Conservation (phyloP, 2,888 invertebrate species). For the Lamproptera curius region DNA sequence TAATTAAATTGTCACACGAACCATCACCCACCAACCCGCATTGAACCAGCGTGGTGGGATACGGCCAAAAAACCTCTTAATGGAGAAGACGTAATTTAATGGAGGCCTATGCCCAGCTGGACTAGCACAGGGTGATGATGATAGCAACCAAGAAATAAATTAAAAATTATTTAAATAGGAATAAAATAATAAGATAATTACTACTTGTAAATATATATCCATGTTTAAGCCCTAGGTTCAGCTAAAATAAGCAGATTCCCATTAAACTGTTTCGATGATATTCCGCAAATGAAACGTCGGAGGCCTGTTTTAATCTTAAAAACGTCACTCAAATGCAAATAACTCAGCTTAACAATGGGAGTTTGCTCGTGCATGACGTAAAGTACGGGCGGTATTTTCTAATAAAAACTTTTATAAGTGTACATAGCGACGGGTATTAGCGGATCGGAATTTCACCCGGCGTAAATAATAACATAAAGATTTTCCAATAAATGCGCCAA, state of each 20-base stretch:
- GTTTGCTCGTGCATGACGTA: slow-evolving; percentile 39
- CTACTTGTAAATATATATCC: too few species aligned
- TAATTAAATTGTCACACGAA: too few species aligned
- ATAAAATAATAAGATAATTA: too few species aligned
- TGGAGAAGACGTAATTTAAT: too few species aligned
- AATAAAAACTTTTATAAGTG: slow-evolving; percentile 66
- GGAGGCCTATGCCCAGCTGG: too few species aligned
- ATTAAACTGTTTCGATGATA: not conserved
- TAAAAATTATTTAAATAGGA: too few species aligned
- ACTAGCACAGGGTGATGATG: too few species aligned
- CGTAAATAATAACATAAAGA: slow-evolving; percentile 68
- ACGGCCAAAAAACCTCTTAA: too few species aligned
- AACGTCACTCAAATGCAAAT: slow-evolving; percentile 11
- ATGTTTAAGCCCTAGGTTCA: not conserved
- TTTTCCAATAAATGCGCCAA: slow-evolving; percentile 63
- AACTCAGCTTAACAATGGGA: slow-evolving; percentile 15
- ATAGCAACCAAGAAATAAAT: too few species aligned
- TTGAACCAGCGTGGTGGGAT: too few species aligned
- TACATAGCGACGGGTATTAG: slow-evolving; percentile 61
- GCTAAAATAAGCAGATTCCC: not conserved
- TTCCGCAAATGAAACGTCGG: not conserved
- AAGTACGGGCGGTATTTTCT: slow-evolving; percentile 56
- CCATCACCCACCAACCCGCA: too few species aligned
- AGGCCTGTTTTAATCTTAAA: slow-evolving; percentile 3
- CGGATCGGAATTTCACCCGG: slow-evolving; percentile 52